phyloP scores from a whole-genome alignment of 2,113 vertebrate species.

The Cygnus atratus region DNA sequence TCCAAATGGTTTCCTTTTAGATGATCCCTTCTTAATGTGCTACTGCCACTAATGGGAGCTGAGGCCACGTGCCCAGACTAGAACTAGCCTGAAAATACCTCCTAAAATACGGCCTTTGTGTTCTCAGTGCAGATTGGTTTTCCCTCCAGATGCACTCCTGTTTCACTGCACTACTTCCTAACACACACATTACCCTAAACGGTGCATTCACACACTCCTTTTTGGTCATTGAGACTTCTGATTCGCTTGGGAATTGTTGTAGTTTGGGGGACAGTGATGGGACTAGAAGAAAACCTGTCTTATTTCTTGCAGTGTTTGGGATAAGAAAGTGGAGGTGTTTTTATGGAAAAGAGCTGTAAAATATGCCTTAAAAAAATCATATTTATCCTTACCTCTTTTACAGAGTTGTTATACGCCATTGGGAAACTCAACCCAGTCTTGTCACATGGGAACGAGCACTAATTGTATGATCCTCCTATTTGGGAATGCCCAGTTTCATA shows the following conservation, averaged over 20 bases:
- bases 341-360: not conserved
- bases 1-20: not conserved
- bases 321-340: not conserved
- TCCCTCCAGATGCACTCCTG: not conserved
- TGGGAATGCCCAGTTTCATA: not conserved
- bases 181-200: not conserved
- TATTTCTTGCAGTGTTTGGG: not conserved
- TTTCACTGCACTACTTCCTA: not conserved
- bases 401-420: not conserved
- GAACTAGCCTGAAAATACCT: not conserved
- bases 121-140: not conserved
- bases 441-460: not conserved
- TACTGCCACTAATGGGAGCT: not conserved
- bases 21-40: not conserved
- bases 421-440: not conserved
- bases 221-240: not conserved
- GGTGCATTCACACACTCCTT: not conserved
- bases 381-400: not conserved
- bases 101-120: not conserved
- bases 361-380: not conserved
- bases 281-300: not conserved
- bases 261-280: not conserved
- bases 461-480: not conserved
- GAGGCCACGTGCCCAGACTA: not conserved
- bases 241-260: not conserved